Percentiles rank a stretch among this genome's conserved stretches.
These are phyloP conservation scores for Pristionchus mayeri DNA, from an alignment of 2,888 invertebrate species.

Conservation along the genomic window DNA sequence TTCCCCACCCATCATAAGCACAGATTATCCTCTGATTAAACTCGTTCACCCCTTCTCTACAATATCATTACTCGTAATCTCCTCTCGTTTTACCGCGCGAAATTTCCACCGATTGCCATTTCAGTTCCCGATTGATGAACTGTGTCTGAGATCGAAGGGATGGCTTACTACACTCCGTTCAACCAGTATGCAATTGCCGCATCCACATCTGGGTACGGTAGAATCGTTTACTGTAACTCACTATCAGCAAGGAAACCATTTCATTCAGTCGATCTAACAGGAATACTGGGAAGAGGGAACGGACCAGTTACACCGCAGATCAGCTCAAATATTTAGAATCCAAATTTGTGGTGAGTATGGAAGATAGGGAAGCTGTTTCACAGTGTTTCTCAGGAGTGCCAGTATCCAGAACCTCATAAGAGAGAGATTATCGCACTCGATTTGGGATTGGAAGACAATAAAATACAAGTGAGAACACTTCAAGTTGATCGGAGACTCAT, in stretches of 20 bases:
- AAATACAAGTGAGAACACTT: background rate
- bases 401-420: background rate
- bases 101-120: background rate
- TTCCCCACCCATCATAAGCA: slow-evolving; percentile 18
- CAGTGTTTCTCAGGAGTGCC: background rate
- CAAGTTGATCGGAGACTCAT: background rate
- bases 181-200: background rate
- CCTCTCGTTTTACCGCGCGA: background rate
- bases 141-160: background rate
- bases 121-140: background rate
- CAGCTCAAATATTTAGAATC: background rate
- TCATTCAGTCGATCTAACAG: too few species aligned
- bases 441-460: background rate
- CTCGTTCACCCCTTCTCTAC: slow-evolving; percentile 2
- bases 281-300: slow-evolving; percentile 1
- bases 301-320: background rate
- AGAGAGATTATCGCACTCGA: background rate
- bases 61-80: slow-evolving; percentile 21
- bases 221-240: background rate
- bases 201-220: background rate
- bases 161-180: background rate
- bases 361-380: too few species aligned
- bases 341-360: background rate
- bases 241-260: too few species aligned
- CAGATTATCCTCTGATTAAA: slow-evolving; percentile 31